Evolutionary conservation across 2,888 invertebrate genomes (phyloP).

Genomic region (Hydriomena furcata): DNA sequence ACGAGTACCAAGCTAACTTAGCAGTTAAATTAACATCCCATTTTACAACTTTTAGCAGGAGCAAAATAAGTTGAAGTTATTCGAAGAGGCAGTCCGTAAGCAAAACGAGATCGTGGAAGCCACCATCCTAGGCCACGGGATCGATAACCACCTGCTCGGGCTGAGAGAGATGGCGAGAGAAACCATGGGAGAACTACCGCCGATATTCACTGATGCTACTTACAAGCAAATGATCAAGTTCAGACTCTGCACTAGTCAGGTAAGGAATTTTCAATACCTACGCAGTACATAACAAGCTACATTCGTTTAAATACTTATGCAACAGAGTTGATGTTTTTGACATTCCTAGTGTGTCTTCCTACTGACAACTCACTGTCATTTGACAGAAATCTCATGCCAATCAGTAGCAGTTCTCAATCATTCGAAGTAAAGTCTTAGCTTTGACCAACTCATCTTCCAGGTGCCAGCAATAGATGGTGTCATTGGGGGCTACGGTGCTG

Average conservation of each 20-base stretch:
- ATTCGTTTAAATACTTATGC: too few species aligned
- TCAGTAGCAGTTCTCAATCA: too few species aligned
- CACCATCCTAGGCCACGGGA: constrained; percentile 96
- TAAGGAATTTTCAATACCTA: constrained; percentile 61
- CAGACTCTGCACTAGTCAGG: constrained; percentile 98
- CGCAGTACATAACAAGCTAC: too few species aligned
- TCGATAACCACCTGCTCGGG: constrained; percentile 97
- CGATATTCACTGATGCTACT: constrained; percentile 94
- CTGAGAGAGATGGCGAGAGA: constrained; percentile 92
- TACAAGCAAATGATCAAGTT: constrained; percentile 94
- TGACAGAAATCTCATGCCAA: too few species aligned
- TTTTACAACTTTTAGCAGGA: constrained; percentile 71
- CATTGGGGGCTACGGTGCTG: constrained; percentile 98
- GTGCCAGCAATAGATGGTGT: constrained; percentile 92
- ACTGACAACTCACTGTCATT: too few species aligned
- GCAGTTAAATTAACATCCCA: background rate
- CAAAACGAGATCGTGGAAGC: constrained; percentile 97
- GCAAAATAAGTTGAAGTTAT: constrained; percentile 89
- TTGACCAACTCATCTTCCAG: constrained; percentile 65
- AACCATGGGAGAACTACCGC: constrained; percentile 85
- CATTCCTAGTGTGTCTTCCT: too few species aligned
- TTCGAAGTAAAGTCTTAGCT: too few species aligned
- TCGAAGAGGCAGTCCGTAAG: constrained; percentile 93
- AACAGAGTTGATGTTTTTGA: too few species aligned
- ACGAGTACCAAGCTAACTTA: background rate